phyloP scores from a whole-genome alignment of 2,888 invertebrate species.

The Bedellia somnulentella region DNA sequence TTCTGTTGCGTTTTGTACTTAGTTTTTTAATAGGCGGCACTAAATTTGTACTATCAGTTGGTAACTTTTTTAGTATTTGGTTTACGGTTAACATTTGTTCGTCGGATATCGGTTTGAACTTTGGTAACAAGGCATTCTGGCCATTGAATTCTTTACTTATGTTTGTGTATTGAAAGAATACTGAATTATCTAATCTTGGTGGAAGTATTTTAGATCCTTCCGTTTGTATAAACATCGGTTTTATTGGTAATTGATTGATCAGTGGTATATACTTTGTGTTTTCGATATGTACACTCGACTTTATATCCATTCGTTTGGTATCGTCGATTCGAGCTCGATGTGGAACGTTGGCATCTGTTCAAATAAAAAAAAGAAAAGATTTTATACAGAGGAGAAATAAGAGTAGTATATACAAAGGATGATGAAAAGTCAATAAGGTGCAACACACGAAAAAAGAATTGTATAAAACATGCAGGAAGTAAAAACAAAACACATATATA shows the following conservation, averaged over 20 bases:
- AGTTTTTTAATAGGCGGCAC: conserved; percentile 6
- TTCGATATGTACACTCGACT: conserved; percentile 8
- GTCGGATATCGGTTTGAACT: conserved; percentile 46
- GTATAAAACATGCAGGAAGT: too few species aligned
- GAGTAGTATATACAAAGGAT: background rate
- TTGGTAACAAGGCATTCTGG: conserved; percentile 24
- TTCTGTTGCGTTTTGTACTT: conserved; percentile 14
- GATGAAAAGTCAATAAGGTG: background rate
- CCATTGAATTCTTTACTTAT: conserved; percentile 11
- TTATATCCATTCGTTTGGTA: conserved; percentile 15
- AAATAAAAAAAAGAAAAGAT: too few species aligned
- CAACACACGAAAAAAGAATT: background rate
- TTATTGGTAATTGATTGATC: conserved; percentile 15
- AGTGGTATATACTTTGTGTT: conserved; percentile 17
- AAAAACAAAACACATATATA: too few species aligned
- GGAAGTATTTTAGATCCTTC: conserved; percentile 12
- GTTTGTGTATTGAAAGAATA: conserved; percentile 28
- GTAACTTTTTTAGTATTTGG: conserved; percentile 32
- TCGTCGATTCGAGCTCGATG: conserved; percentile 37
- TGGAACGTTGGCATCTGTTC: conserved; percentile 52
- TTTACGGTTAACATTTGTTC: conserved; percentile 39
- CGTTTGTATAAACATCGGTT: conserved; percentile 49
- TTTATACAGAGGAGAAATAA: too few species aligned
- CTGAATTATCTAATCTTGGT: conserved; percentile 19
- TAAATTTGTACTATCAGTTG: conserved; percentile 15